These are phyloP conservation scores for Rhynchonycteris naso DNA, from an alignment of 2,797 vertebrate genomes.

Conservation along the genomic window DNA sequence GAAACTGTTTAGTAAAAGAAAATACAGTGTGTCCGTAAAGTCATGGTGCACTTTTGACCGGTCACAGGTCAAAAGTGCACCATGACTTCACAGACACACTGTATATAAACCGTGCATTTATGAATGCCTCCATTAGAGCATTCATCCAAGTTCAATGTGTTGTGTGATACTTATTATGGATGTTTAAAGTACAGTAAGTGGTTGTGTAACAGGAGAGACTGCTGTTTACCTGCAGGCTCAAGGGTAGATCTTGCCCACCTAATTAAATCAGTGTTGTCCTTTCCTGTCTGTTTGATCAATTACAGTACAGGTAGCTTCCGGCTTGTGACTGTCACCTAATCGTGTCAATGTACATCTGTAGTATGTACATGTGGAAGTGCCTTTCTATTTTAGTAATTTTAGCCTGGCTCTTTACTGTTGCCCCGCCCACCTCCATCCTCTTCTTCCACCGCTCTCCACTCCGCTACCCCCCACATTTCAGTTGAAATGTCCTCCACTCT, in stretches of 20 bases:
- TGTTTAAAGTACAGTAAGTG: constrained; percentile 87
- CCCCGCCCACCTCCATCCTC: background rate
- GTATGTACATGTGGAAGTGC: constrained; percentile 99
- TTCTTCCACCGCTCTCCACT: background rate
- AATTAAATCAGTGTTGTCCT: constrained; percentile 87
- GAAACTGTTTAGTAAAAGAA: constrained; percentile 88
- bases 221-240: constrained; percentile 82
- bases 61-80: too few species aligned
- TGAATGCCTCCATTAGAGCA: constrained; percentile 85
- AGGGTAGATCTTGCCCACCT: constrained; percentile 83
- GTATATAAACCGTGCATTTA: constrained; percentile 87
- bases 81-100: too few species aligned
- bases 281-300: constrained; percentile 86
- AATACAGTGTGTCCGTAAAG: too few species aligned
- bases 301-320: constrained; percentile 88
- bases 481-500: background rate
- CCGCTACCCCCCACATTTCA: background rate
- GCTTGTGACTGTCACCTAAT: constrained; percentile 91
- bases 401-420: constrained; percentile 90
- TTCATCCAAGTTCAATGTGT: constrained; percentile 87
- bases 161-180: constrained; percentile 88
- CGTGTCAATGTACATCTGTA: constrained; percentile 94
- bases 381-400: constrained; percentile 96
- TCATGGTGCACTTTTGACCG: too few species aligned
- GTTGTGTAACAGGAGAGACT: constrained; percentile 86